These are phyloP conservation scores for Pelvicachromis taeniatus DNA, from an alignment of 2,113 vertebrate species.

Conservation along the genomic window DNA sequence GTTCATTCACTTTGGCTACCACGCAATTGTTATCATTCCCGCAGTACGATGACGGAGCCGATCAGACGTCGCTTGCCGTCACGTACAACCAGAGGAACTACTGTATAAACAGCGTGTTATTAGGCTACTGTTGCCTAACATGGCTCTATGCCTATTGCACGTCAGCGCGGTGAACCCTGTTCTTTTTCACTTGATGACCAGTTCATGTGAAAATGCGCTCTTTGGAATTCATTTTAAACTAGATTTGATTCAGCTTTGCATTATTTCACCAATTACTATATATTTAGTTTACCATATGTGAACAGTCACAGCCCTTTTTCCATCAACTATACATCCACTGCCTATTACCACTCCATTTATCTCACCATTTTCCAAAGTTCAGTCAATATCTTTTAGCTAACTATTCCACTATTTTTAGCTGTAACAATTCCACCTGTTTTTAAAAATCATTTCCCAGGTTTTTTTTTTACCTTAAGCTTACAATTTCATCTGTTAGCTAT, in stretches of 20 bases:
- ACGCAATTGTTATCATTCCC: slow-evolving; percentile 36
- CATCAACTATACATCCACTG: neutral
- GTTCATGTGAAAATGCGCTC: neutral
- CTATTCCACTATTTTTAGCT: neutral
- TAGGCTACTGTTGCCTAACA: neutral
- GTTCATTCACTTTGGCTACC: slow-evolving; percentile 12
- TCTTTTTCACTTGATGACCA: neutral
- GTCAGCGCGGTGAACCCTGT: neutral
- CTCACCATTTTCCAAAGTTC: neutral
- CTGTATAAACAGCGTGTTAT: neutral
- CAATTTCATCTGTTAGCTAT: neutral
- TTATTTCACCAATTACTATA: neutral
- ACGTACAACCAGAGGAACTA: neutral
- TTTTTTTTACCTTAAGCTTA: neutral
- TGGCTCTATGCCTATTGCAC: neutral
- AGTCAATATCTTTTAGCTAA: neutral
- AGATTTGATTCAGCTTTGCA: neutral
- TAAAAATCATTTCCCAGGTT: neutral
- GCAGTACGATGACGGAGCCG: neutral
- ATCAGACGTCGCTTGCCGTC: neutral
- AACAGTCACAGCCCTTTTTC: neutral
- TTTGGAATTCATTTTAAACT: neutral
- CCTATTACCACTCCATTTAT: neutral
- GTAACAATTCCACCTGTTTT: neutral
- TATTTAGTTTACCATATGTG: neutral